phyloP scores from a whole-genome alignment of 1,140 invertebrate species.

The Atta colombica region DNA sequence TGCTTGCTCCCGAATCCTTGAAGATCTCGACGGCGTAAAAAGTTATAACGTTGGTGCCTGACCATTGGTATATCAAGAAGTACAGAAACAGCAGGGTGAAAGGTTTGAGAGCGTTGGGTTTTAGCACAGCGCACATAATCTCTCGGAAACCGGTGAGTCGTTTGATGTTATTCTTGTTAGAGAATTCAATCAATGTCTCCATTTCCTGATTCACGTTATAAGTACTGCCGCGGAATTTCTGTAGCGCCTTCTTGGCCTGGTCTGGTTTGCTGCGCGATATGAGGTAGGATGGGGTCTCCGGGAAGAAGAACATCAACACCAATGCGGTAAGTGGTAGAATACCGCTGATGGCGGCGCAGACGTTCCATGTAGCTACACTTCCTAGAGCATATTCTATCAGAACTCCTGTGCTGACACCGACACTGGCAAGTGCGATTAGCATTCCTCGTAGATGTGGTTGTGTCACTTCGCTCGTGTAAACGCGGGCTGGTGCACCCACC shows the following conservation, averaged over 20 bases:
- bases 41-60: constrained; percentile 92
- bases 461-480: constrained; percentile 90
- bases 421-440: constrained; percentile 89
- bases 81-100: constrained; percentile 89
- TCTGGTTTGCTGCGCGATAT: constrained; percentile 89
- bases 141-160: constrained; percentile 87
- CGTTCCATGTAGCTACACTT: constrained; percentile 88
- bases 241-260: constrained; percentile 88
- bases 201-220: constrained; percentile 89
- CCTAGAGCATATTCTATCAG: constrained; percentile 89
- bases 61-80: constrained; percentile 92
- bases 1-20: constrained; percentile 88
- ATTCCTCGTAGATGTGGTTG: constrained; percentile 91
- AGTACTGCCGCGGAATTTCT: constrained; percentile 88
- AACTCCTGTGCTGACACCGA: constrained; percentile 89
- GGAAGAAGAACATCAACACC: constrained; percentile 88
- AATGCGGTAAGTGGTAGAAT: constrained; percentile 88
- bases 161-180: constrained; percentile 89
- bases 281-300: constrained; percentile 91
- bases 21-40: constrained; percentile 94
- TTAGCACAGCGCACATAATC: constrained; percentile 87
- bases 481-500: constrained; percentile 90
- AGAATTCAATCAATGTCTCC: constrained; percentile 88
- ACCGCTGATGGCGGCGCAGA: constrained; percentile 88
- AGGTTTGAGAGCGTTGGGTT: constrained; percentile 89